Base-by-base conservation (phyloP, 2,113 vertebrate genomes). In the Chaetorhynchus papuensis region DNA sequence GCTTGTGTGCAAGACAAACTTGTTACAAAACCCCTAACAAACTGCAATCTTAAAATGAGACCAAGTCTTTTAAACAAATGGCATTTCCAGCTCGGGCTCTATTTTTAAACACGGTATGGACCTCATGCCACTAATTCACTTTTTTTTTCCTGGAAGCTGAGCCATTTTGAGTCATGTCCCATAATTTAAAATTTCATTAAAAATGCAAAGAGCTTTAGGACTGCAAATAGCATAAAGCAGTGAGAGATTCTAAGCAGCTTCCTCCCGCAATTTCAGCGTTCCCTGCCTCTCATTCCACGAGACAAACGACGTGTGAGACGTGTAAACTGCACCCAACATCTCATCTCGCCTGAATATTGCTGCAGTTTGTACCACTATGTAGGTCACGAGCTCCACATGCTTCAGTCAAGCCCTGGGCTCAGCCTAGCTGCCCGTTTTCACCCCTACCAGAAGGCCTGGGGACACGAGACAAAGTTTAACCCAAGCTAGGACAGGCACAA, bases 141-240 rank as follows among this genome's bases (percentile, higher is more conserved):
- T 79, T 56, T 83, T 74, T 66, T 59, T 57, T 41, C 68, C 71
- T 83, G 92, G 45, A 93, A 93, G 88, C 88, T 63, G 54, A 94
- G 79, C 83, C 83, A 93, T 94, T 91, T 89, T 87, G 49, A 93
- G 52, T 47, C 64, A 75, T 84, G 77, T 84, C 76, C 87, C 64
- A 19, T 52, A 63, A 81, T 52, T 78, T 52, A 57, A 84, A 56
- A 56, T 61, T 47, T 78, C 77, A 78, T 92, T 77, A 64, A 94
- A 94, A 95, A 92, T 19, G 47, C 72, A 92, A 63, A 63, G 61
- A 71, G 56, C 61, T 63, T 70, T 12, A 86, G 79, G 87, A 69
- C 41, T 50, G 60, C 71, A 86, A 92, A 64, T 0, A 81, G 37
- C 44, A 86, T 4, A 47, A 44, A 78, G 68, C 44, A 78, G 35